Conservation (phyloP, 2,797 vertebrate genomes). For the Danionella dracula region DNA sequence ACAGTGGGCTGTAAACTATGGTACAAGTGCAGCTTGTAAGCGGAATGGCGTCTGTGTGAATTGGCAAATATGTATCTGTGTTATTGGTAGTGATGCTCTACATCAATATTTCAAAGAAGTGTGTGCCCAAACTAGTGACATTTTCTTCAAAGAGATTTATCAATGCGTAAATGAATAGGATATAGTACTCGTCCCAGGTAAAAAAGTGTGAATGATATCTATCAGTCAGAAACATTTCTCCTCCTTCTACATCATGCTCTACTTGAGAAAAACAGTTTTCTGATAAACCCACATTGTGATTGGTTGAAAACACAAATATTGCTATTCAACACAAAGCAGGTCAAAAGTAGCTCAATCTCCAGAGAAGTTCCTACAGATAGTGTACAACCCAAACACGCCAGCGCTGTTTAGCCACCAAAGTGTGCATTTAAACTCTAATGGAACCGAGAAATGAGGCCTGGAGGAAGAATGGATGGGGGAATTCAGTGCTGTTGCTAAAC, state of each 20-base stretch:
- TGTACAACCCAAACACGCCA: constrained; percentile 28
- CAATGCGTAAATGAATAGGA: too few relatives aligned
- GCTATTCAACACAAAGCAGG: constrained; percentile 19
- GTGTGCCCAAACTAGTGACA: too few relatives aligned
- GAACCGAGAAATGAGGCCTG: not conserved
- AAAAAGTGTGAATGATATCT: not conserved
- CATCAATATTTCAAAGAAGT: too few relatives aligned
- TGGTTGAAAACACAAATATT: constrained; percentile 39
- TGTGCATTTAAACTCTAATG: not conserved
- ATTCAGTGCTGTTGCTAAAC: not conserved
- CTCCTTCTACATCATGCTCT: too few relatives aligned
- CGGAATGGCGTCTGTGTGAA: too few relatives aligned
- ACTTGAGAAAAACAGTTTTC: not conserved
- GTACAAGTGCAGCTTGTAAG: too few relatives aligned
- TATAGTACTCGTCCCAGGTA: too few relatives aligned
- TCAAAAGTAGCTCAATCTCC: not conserved
- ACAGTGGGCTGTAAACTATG: too few relatives aligned
- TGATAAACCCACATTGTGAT: not conserved
- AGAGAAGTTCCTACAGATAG: not conserved
- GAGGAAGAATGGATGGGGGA: not conserved
- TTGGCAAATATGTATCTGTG: too few relatives aligned
- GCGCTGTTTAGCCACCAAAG: constrained; percentile 2
- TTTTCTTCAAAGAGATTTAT: too few relatives aligned
- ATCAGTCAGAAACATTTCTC: too few relatives aligned
- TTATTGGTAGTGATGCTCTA: too few relatives aligned